A percentile compares a stretch with the other conserved stretches of the same genome.
Conservation (phyloP, 2,888 invertebrate species). For the Ryuthela nishihirai region DNA sequence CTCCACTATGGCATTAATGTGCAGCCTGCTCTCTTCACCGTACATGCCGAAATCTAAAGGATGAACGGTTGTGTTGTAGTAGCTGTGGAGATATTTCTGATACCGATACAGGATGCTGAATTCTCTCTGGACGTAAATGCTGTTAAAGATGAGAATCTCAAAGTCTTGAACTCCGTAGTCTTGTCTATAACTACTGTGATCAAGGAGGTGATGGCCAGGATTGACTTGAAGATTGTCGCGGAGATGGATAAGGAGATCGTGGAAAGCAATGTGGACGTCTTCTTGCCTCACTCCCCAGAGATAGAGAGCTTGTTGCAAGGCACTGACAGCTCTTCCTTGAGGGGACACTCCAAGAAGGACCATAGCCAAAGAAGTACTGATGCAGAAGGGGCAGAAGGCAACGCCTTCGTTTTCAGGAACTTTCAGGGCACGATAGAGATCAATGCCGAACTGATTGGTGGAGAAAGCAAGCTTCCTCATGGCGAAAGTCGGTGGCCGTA, state of each 20-base stretch:
- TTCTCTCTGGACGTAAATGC: constrained; percentile 43
- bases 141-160: constrained; percentile 39
- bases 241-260: constrained; percentile 42
- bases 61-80: constrained; percentile 43
- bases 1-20: constrained; percentile 44
- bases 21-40: constrained; percentile 43
- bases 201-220: constrained; percentile 30
- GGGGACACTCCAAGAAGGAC: constrained; percentile 42
- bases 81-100: constrained; percentile 41
- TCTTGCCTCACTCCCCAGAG: constrained; percentile 42
- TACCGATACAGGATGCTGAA: constrained; percentile 42
- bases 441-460: constrained; percentile 44
- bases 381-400: constrained; percentile 43
- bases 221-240: constrained; percentile 38
- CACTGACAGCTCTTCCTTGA: constrained; percentile 36
- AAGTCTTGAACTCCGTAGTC: constrained; percentile 33
- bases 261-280: constrained; percentile 42
- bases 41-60: constrained; percentile 43
- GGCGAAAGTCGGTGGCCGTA: constrained; percentile 39
- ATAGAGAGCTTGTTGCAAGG: constrained; percentile 43
- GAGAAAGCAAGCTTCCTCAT: constrained; percentile 43
- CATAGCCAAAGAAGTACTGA: constrained; percentile 42
- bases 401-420: constrained; percentile 36
- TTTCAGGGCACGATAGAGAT: constrained; percentile 42
- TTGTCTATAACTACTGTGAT: constrained; percentile 26